Base-by-base conservation (phyloP, 2,888 invertebrate genomes). In the Piscicola geometra region DNA sequence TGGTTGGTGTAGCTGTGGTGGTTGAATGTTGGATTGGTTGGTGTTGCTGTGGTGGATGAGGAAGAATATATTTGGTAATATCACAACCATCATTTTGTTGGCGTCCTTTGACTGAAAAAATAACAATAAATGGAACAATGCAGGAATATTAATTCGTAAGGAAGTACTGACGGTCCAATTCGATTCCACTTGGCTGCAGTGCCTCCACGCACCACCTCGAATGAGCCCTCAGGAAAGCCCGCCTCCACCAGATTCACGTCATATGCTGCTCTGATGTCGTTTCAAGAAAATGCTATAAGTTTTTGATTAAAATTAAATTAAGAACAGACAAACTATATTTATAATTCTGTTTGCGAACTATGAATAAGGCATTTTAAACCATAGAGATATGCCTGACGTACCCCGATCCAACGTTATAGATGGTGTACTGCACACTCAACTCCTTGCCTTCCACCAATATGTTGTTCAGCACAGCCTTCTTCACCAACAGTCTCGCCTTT, bases 361-460 rank as follows among this genome's bases (percentile, higher is more conserved):
- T 47, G 9, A 21, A 47, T 15, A 56, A 25, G 12, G 3, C 3
- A 56, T 18, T 25, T 3, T 3, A 25, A 56, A 56, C 5, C 3
- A 21, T n/a, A 56, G 60, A 56, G 28, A 32, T 33, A 68, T 21
- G 5, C 28, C 5, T n/a, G 47, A 67, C 76, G 77, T 78, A 85
- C 78, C 92, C 91, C 78, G 90, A 92, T 71, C 98, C 98, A 78
- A 96, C 91, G 85, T 98, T 98, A 87, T 90, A 94, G 76, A 98
- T 88, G 21, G 92, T 93, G 85, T 98, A 98, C 83, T 96, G 93
- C 64, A 98, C 91, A 78, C 97, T 90, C 81, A 98, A 90, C 85
- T 99, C 98, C 90, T 94, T 93, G 83, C 92, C 92, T 88, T 98
- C 96, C 0, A 99, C 97, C 78, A 98, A 88, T 84, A 94, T 97